Evolutionary conservation across 1,140 invertebrate genomes (phyloP).

Genomic region (Penaeus chinensis): DNA sequence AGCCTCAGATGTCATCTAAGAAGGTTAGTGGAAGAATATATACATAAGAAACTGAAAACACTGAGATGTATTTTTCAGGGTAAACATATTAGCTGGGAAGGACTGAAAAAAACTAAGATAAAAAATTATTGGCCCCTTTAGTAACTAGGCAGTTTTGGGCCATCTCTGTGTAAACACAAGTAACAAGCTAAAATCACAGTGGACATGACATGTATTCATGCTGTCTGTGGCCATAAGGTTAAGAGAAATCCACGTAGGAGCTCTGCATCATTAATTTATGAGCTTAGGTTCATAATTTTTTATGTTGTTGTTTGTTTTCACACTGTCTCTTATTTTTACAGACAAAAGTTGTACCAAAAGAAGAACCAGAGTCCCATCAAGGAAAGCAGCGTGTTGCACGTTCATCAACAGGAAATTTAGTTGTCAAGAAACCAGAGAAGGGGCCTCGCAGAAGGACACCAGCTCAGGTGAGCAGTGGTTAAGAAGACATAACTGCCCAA

Average conservation of each 20-base stretch:
- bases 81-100: no score
- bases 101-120: no score
- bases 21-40: slow-evolving; percentile 31
- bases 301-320: no score
- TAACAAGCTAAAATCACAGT: no score
- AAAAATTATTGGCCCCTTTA: no score
- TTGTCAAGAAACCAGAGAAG: slow-evolving; percentile 10
- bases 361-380: slow-evolving; percentile 2
- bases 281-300: not conserved
- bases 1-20: slow-evolving; percentile 11
- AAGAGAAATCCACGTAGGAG: not conserved
- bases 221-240: no score
- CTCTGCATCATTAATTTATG: not conserved
- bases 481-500: no score
- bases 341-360: not conserved
- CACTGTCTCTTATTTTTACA: not conserved
- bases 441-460: slow-evolving; percentile 29
- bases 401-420: slow-evolving; percentile 40
- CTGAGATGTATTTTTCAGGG: no score
- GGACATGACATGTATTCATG: no score
- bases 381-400: slow-evolving; percentile 59
- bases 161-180: no score
- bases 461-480: slow-evolving; percentile 33
- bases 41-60: not conserved
- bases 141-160: no score